Evolutionary conservation across 2,113 vertebrate species (phyloP), one percentile per base, ranked within the genome.

Genomic region (Dipodomys spectabilis): DNA sequence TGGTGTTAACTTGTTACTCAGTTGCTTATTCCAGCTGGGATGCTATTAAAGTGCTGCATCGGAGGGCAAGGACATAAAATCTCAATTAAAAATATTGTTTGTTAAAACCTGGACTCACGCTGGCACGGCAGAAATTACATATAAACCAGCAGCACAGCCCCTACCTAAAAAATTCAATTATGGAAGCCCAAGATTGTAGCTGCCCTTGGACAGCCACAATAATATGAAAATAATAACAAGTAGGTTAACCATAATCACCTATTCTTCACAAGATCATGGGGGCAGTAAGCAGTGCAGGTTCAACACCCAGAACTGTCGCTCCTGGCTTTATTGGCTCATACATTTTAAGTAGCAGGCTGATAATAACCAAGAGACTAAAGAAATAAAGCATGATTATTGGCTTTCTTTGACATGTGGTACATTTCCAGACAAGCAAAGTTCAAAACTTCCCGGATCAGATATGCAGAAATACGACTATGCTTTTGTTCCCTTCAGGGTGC

Each of bases 81-180:
- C 80, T 32, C 97, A 96, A 84, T 95, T 94, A 96, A 97, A 97
- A 96, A 95, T 93, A 95, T 79, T 95, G 93, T 97, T 96, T 94
- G 94, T 94, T 96, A 96, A 94, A 93, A 85, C 74, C 73, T 73
- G 86, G 95, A 62, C 90, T 95, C 97, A 95, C 0, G 93, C 94
- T 92, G 86, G 80, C n/a, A 86, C 90, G 68, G 1, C 11, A 6
- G 60, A 82, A 90, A 95, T 93, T 91, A 94, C 91, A 77, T 62
- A 18, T 60, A 82, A 97, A 91, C 82, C 93, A 96, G 93, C 92
- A 64, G 92, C 1, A 25, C 71, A 22, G 39, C 64, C 82, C 68
- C 90, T 69, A 91, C 92, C 88, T 95, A 92, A 94, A 96, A 95
- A 96, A 95, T 88, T 96, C 92, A 96, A 92, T 87, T 92, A 81